Percentiles rank a stretch among this genome's conserved stretches.
Evolutionary conservation across 1,140 invertebrate species (phyloP).

Genomic region (Asbolus verrucosus): DNA sequence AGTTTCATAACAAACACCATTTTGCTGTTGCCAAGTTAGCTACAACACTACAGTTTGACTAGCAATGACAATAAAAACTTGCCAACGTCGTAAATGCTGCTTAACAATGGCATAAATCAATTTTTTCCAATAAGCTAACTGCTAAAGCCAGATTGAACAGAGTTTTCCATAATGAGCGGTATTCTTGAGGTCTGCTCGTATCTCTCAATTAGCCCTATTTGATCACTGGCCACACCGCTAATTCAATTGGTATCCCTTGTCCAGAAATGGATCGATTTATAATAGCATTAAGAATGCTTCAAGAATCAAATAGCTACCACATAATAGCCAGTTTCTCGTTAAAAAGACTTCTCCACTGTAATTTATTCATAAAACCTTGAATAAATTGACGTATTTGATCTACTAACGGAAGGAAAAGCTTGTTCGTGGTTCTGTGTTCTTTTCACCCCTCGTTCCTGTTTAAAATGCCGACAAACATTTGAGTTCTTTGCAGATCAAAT

Average conservation of each 20-base stretch:
- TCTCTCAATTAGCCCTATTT: constrained; percentile 59
- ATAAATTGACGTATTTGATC: constrained; percentile 57
- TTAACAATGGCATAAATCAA: too few species aligned
- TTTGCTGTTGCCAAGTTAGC: too few species aligned
- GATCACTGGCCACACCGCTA: constrained; percentile 55
- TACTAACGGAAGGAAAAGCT: constrained; percentile 47
- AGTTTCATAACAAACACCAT: constrained; percentile 13
- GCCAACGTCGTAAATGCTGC: too few species aligned
- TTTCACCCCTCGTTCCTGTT: constrained; percentile 50
- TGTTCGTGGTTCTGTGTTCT: constrained; percentile 45
- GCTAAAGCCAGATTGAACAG: too few species aligned
- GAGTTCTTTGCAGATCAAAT: constrained; percentile 50
- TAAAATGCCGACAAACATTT: constrained; percentile 56
- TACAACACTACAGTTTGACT: too few species aligned
- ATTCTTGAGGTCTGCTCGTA: constrained; percentile 39
- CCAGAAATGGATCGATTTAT: constrained; percentile 58
- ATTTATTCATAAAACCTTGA: constrained; percentile 57
- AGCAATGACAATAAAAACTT: too few species aligned
- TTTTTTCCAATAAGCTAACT: constrained; percentile 1
- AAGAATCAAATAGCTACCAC: constrained; percentile 53
- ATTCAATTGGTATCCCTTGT: constrained; percentile 54
- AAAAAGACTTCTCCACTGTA: constrained; percentile 49
- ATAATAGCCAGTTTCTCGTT: constrained; percentile 45
- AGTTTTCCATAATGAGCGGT: constrained; percentile 33
- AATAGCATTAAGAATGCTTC: constrained; percentile 59